Conservation (phyloP, 2,113 vertebrate genomes). For the Heteronetta atricapilla region DNA sequence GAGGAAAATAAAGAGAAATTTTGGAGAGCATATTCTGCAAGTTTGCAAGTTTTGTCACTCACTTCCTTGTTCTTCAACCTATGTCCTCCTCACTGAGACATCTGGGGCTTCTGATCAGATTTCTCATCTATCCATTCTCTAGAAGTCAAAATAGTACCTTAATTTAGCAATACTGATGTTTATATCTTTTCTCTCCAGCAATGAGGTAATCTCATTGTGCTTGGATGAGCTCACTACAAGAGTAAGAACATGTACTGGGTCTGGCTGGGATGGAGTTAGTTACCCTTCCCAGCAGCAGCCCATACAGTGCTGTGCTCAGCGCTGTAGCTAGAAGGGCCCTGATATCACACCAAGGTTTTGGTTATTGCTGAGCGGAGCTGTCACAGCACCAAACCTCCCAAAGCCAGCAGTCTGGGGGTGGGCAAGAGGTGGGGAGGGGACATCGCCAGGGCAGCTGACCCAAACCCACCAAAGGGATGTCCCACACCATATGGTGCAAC, state of each 20-base stretch:
- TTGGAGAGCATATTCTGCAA: background rate
- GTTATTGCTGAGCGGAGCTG: too few relatives aligned
- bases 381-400: too few relatives aligned
- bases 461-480: background rate
- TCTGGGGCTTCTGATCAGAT: background rate
- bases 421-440: background rate
- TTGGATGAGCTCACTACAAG: background rate
- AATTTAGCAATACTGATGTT: background rate
- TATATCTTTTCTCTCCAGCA: background rate
- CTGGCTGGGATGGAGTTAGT: too few relatives aligned
- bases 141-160: background rate
- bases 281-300: too few relatives aligned
- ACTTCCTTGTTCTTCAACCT: background rate
- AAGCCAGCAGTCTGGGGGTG: too few relatives aligned
- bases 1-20: background rate
- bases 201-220: background rate
- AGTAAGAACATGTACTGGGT: too few relatives aligned
- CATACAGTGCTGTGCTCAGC: too few relatives aligned
- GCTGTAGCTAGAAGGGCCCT: too few relatives aligned
- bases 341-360: too few relatives aligned
- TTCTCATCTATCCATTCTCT: background rate
- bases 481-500: background rate
- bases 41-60: background rate
- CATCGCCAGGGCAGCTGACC: background rate
- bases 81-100: background rate